phyloP scores from a whole-genome alignment of 2,888 invertebrate species.

The Cheiracanthium punctorium region DNA sequence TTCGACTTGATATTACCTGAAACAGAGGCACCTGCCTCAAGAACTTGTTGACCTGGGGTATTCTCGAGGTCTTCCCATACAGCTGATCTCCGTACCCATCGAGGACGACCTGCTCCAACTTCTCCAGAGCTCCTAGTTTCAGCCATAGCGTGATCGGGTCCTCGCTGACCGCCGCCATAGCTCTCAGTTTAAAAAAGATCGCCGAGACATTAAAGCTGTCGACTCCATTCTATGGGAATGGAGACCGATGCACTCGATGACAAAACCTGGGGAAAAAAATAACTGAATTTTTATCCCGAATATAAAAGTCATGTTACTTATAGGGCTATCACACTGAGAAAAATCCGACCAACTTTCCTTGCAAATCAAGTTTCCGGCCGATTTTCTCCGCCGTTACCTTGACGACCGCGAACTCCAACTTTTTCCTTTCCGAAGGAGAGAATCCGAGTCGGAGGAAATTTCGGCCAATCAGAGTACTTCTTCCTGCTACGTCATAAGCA shows the following conservation, averaged over 20 bases:
- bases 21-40: slow-evolving; percentile 76
- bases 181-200: background rate
- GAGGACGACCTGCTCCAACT: slow-evolving; percentile 76
- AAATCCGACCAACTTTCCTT: too few species aligned
- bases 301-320: too few species aligned
- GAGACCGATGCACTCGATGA: background rate
- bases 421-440: too few species aligned
- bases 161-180: slow-evolving; percentile 71
- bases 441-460: too few species aligned
- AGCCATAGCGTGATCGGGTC: slow-evolving; percentile 77
- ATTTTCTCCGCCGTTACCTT: too few species aligned
- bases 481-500: too few species aligned
- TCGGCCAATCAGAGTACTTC: too few species aligned
- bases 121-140: slow-evolving; percentile 76
- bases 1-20: too few species aligned
- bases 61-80: slow-evolving; percentile 75
- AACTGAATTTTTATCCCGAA: too few species aligned
- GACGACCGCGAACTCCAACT: too few species aligned
- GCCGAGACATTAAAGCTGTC: background rate
- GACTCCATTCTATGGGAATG: background rate
- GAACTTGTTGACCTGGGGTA: slow-evolving; percentile 75
- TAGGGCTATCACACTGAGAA: too few species aligned
- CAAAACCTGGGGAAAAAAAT: background rate
- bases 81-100: slow-evolving; percentile 77
- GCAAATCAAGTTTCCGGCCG: too few species aligned